These are phyloP conservation scores for Anguilla obscura DNA, from an alignment of 2,797 vertebrate species.

Conservation along the genomic window DNA sequence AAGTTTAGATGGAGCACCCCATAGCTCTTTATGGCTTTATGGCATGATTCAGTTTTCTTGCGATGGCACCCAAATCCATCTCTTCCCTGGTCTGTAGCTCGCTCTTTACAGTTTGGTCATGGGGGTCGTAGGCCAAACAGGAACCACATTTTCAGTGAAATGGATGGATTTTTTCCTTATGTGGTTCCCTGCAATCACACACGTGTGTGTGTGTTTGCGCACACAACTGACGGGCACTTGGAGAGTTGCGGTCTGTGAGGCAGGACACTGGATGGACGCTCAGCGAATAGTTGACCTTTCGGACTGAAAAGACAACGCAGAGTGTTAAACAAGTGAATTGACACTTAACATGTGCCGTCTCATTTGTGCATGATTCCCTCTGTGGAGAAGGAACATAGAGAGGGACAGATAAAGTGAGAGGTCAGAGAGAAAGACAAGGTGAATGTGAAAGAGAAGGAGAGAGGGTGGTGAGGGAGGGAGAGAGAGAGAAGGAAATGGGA, in stretches of 20 bases:
- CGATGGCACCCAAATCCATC: neutral
- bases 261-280: neutral
- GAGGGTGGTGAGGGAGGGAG: neutral
- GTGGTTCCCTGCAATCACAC: neutral
- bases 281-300: constrained; percentile 4
- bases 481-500: neutral
- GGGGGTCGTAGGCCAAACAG: neutral
- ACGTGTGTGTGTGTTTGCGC: neutral
- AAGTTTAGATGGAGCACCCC: no score
- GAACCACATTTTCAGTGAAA: neutral
- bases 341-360: neutral
- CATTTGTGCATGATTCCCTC: neutral
- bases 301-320: neutral
- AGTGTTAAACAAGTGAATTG: neutral
- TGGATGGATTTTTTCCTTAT: neutral
- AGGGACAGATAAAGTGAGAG: neutral
- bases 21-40: no score
- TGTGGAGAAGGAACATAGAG: neutral
- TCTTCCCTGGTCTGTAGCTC: neutral
- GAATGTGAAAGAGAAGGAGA: constrained; percentile 14
- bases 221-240: neutral
- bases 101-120: neutral
- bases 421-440: constrained; percentile 19
- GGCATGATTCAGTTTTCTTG: no score
- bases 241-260: neutral